Percentiles rank a stretch among this genome's conserved stretches.
Conservation (phyloP, 2,888 invertebrate genomes). For the Gnatocerus cornutus region DNA sequence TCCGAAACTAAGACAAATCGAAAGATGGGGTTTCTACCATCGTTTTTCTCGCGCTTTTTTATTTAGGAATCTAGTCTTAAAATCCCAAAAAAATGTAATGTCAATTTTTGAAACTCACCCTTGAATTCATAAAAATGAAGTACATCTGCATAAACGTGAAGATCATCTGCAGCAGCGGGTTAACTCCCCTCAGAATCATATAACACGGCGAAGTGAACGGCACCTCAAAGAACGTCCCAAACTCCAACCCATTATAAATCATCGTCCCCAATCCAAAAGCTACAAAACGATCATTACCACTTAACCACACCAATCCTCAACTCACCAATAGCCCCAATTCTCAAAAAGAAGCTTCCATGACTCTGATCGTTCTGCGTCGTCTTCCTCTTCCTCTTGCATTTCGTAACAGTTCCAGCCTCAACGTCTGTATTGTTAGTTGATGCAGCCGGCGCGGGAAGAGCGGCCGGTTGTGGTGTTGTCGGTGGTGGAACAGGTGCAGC, state of each 20-base stretch:
- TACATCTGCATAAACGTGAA: constrained; percentile 99
- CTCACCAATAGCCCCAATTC: constrained; percentile 94
- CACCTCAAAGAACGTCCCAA: constrained; percentile 95
- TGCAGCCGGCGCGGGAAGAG: constrained; percentile 75
- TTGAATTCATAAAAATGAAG: constrained; percentile 98
- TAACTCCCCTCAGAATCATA: constrained; percentile 90
- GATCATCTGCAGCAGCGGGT: constrained; percentile 94
- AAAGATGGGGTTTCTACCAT: no score
- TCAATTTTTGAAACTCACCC: constrained; percentile 79
- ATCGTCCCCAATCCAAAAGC: constrained; percentile 97
- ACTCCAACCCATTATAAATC: constrained; percentile 97
- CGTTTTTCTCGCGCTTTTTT: no score
- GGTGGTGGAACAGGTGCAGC: constrained; percentile 74
- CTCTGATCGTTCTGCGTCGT: constrained; percentile 93
- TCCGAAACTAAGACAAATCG: no score
- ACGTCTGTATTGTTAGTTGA: constrained; percentile 76
- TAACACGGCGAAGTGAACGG: constrained; percentile 92
- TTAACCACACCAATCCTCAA: constrained; percentile 9
- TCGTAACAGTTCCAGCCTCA: constrained; percentile 77
- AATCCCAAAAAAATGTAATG: no score
- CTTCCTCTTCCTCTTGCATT: constrained; percentile 84
- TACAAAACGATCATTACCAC: constrained; percentile 65
- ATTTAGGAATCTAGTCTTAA: no score
- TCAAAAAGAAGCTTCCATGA: constrained; percentile 93
- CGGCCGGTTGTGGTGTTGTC: constrained; percentile 77